Percentiles rank a stretch among this genome's conserved stretches.
Conservation (phyloP, 2,113 vertebrate species). For the Panurus biarmicus region DNA sequence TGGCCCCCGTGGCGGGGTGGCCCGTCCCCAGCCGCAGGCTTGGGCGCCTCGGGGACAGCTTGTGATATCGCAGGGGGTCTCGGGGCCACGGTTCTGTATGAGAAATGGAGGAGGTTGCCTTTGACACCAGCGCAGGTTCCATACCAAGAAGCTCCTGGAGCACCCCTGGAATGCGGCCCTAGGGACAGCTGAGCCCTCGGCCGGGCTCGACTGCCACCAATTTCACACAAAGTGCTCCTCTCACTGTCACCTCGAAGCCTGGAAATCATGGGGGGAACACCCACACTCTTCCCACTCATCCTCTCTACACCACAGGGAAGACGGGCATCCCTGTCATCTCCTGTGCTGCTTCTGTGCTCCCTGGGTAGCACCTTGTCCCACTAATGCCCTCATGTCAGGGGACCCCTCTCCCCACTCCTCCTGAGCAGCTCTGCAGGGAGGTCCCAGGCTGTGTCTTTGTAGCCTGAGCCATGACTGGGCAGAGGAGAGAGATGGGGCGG, state of each 20-base stretch:
- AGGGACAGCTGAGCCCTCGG: neutral
- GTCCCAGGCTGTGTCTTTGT: neutral
- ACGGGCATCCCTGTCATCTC: neutral
- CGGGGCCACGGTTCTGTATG: neutral
- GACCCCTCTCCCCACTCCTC: neutral
- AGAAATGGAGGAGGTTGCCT: neutral
- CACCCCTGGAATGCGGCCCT: neutral
- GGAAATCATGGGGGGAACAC: neutral
- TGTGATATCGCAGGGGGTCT: neutral
- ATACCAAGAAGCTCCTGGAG: neutral
- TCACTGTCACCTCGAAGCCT: neutral
- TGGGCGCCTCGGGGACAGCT: slow-evolving; percentile 16
- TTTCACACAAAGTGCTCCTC: slow-evolving; percentile 17
- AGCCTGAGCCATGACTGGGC: neutral
- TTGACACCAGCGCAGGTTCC: slow-evolving; percentile 17
- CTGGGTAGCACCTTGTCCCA: neutral
- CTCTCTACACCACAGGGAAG: neutral
- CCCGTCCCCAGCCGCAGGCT: neutral
- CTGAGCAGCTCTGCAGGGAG: neutral
- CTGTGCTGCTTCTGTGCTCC: neutral
- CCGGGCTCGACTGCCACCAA: neutral
- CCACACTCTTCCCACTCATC: neutral
- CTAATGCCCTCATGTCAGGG: neutral
- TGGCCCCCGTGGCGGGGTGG: neutral
- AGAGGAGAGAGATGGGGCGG: neutral